Evolutionary conservation across 2,888 invertebrate genomes (phyloP), one percentile per base, ranked within the genome.

Genomic region (Pardosa pseudoannulata): DNA sequence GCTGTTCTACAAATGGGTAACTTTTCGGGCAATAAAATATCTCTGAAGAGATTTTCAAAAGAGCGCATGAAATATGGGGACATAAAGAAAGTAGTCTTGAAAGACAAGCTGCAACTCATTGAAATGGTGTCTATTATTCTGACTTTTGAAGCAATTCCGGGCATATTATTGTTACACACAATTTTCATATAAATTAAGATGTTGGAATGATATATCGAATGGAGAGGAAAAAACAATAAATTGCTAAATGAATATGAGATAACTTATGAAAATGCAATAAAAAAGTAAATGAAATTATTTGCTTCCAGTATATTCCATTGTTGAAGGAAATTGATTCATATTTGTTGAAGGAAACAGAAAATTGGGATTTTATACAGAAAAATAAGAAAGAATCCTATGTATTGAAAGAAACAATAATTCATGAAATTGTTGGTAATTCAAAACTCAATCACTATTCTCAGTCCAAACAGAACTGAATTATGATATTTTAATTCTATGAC

Each of bases 111-210:
- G 3, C 56, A 23, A 23, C 3, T 56, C 56, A 19, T 56, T 23
- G 56, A 56, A 56, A 56, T 56, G 23, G 56, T 46, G 56, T 56
- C 56, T 46, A 56, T 56, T 56, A 46, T 46, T 56, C 2, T 23
- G 5, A 16, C 56, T 56, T 23, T 56, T 56, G 56, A 3, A 23
- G 56, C 16, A 5, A 46, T 46, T 46, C 16, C 16, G 16, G 41
- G 41, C 6, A 46, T 46, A 13, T 46, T 46, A 46, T 46, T 46
- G 41, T 13, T 46, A 46, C 2, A n/a, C 36, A 36, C 36, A 36
- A 36, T 36, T 36, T 36, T 36, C 5, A 36, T n/a, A n/a, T 36
- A 36, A 36, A 36, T 36, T 46, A 46, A 46, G 41, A 46, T 46
- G 16, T 16, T 13, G 2, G 13, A 16, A 46, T 46, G 16, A 11